Conservation (phyloP, 2,113 vertebrate genomes). For the Muntiacus muntjak region DNA sequence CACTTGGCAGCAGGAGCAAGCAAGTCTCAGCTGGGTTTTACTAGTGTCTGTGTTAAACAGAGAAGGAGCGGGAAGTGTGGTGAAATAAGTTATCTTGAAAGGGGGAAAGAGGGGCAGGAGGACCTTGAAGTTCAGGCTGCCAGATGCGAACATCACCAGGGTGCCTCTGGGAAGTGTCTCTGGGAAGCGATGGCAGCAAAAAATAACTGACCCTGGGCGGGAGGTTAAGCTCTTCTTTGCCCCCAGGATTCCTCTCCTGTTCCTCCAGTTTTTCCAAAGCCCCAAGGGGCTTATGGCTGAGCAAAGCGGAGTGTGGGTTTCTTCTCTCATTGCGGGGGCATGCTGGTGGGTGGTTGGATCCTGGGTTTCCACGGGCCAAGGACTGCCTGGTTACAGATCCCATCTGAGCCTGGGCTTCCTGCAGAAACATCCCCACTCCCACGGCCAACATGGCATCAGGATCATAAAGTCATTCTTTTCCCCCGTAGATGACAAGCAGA, state of each 20-base stretch:
- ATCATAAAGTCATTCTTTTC: background rate
- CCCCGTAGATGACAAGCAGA: background rate
- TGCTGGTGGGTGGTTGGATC: background rate
- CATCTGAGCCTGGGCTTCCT: background rate
- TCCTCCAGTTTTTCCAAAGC: background rate
- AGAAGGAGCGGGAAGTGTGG: background rate
- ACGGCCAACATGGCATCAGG: accelerated
- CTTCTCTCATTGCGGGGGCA: background rate
- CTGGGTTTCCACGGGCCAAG: background rate
- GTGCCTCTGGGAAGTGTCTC: background rate
- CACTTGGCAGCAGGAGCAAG: background rate
- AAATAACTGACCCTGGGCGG: accelerated
- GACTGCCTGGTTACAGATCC: background rate
- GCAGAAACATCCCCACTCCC: too few species aligned
- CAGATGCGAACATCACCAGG: accelerated
- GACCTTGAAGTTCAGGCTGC: background rate
- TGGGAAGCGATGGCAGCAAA: background rate
- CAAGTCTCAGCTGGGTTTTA: background rate
- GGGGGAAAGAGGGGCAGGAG: background rate
- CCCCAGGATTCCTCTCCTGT: background rate
- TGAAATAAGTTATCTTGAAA: background rate
- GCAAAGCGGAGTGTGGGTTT: accelerated
- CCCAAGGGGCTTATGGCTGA: background rate
- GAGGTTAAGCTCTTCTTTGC: background rate
- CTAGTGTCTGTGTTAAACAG: background rate